Evolutionary conservation across 2,113 vertebrate genomes (phyloP).

Genomic region (Carassius carassius): DNA sequence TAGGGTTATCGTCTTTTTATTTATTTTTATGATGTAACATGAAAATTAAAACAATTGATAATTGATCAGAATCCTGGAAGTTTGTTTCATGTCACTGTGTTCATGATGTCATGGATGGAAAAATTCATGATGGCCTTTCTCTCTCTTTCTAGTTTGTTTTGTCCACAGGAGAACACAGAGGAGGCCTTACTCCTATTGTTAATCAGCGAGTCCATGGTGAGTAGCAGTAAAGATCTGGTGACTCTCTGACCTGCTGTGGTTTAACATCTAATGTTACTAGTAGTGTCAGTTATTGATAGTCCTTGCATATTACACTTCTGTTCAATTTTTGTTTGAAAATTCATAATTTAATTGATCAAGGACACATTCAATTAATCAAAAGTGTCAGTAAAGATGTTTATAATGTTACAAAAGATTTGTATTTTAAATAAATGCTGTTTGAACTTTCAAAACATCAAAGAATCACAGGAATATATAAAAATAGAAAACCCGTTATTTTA

Average conservation of each 20-base stretch:
- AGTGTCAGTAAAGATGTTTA: neutral
- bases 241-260: neutral
- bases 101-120: conserved; percentile 47
- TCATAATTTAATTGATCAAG: neutral
- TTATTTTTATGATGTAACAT: neutral
- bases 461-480: neutral
- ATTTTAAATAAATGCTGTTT: neutral
- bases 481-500: neutral
- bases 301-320: neutral
- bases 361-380: neutral
- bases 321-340: neutral
- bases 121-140: conserved; percentile 16
- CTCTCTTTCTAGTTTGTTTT: conserved; percentile 85
- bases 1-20: too few relatives aligned
- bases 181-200: conserved; percentile 94
- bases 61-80: neutral
- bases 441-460: neutral
- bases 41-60: neutral
- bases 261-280: neutral
- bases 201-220: conserved; percentile 99
- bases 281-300: neutral
- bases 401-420: neutral
- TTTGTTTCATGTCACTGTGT: neutral
- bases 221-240: conserved; percentile 56
- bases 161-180: conserved; percentile 99